These are phyloP conservation scores for Thereva unica DNA, from an alignment of 2,888 invertebrate genomes.

Conservation along the genomic window DNA sequence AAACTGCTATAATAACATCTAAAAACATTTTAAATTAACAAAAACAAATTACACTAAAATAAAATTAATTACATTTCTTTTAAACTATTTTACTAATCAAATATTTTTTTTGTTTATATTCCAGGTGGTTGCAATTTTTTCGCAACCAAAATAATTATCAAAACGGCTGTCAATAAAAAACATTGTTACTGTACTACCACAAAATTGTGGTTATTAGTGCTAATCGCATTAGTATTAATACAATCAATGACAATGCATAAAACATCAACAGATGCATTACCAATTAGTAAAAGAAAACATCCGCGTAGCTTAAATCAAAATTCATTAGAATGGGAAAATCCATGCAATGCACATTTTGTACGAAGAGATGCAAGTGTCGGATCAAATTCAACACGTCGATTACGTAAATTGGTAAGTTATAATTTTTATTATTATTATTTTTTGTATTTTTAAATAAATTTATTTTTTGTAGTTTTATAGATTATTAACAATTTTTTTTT, in stretches of 20 bases:
- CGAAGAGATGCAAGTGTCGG: neutral
- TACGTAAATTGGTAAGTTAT: neutral
- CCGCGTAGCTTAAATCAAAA: slow-evolving; percentile 16
- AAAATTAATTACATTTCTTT: neutral
- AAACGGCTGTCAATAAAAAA: slow-evolving; percentile 49
- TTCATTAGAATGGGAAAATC: slow-evolving; percentile 51
- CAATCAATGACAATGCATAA: slow-evolving; percentile 31
- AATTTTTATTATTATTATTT: neutral
- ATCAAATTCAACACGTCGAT: neutral
- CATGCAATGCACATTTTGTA: slow-evolving; percentile 49
- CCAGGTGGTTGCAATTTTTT: slow-evolving; percentile 49
- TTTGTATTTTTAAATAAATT: neutral
- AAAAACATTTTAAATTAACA: too few relatives aligned
- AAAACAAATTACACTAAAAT: neutral
- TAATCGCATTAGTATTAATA: slow-evolving; percentile 39
- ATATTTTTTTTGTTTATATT: slow-evolving; percentile 28
- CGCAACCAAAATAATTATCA: slow-evolving; percentile 49
- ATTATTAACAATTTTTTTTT: slow-evolving; percentile 1
- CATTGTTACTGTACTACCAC: slow-evolving; percentile 15
- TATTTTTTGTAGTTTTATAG: neutral
- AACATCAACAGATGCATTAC: slow-evolving; percentile 9
- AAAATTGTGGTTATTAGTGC: slow-evolving; percentile 41
- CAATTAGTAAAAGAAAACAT: slow-evolving; percentile 17
- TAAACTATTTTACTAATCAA: neutral
- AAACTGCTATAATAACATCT: too few relatives aligned